Conservation (phyloP, 2,113 vertebrate genomes). For the Bos indicus region DNA sequence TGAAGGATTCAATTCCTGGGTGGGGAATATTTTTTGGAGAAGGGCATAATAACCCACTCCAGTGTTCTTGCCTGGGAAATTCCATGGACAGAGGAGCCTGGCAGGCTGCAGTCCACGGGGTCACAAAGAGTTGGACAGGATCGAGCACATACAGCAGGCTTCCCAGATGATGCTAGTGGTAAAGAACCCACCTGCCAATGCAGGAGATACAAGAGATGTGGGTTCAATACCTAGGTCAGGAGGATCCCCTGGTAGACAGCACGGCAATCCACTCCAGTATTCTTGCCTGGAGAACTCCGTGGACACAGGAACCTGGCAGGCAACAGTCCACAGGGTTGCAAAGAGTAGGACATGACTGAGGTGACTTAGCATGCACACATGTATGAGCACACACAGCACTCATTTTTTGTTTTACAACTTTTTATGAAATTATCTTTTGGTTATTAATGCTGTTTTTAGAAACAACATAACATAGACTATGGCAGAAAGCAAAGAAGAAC, state of each 20-base stretch:
- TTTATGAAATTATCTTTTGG: neutral
- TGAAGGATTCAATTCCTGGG: neutral
- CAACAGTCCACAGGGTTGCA: neutral
- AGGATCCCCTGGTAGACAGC: neutral
- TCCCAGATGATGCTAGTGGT: neutral
- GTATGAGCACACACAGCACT: neutral
- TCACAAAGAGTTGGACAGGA: neutral
- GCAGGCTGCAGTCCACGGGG: neutral
- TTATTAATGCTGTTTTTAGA: neutral
- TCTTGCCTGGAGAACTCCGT: neutral
- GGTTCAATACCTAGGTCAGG: neutral
- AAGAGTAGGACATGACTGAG: neutral
- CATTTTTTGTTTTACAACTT: neutral
- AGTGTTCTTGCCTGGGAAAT: neutral
- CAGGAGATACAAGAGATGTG: neutral
- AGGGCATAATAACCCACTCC: neutral
- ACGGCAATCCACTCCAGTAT: neutral
- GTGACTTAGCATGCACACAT: neutral
- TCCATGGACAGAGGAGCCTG: neutral
- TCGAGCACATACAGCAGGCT: neutral
- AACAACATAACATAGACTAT: neutral
- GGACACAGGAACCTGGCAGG: neutral
- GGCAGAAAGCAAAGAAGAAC: neutral
- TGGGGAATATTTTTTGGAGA: neutral
- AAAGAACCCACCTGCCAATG: neutral